Conservation (phyloP, 2,797 vertebrate species). For the Spinus pinus region DNA sequence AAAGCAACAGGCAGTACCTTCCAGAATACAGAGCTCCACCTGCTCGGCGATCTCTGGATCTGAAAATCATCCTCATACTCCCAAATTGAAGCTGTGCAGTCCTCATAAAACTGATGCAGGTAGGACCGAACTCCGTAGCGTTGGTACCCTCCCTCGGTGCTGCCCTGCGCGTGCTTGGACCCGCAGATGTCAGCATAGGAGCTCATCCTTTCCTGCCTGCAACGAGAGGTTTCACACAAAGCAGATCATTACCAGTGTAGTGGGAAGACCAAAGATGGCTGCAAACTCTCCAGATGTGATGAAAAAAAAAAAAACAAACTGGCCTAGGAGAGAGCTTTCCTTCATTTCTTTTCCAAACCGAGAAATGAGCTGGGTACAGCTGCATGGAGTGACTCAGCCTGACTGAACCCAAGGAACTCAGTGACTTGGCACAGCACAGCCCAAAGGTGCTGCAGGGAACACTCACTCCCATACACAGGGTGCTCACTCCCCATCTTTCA, state of each 20-base stretch:
- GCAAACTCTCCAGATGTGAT: not conserved
- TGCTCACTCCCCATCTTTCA: not conserved
- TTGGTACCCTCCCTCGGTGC: conserved; percentile 77
- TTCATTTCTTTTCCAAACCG: not conserved
- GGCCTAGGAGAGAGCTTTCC: not conserved
- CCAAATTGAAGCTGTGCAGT: conserved; percentile 98
- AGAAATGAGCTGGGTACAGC: not conserved
- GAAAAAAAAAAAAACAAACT: not conserved
- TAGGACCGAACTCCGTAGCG: conserved; percentile 98
- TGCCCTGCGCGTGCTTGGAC: conserved; percentile 79
- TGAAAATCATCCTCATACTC: conserved; percentile 98
- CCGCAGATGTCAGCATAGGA: conserved; percentile 89
- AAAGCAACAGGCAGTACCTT: conserved; percentile 80
- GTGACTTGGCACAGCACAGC: not conserved
- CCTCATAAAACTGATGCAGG: conserved; percentile 98
- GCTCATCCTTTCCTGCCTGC: conserved; percentile 90
- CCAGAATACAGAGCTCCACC: conserved; percentile 98
- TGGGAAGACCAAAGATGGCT: not conserved
- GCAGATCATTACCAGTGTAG: fast-evolving
- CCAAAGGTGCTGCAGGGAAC: not conserved
- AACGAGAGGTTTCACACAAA: conserved; percentile 26
- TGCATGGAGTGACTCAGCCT: not conserved
- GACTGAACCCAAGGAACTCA: not conserved
- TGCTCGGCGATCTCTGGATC: conserved; percentile 96
- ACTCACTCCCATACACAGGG: fast-evolving